These are phyloP conservation scores for Eucidaris tribuloides DNA, from an alignment of 35 echinoderm and acorn worm species.

Conservation along the genomic window DNA sequence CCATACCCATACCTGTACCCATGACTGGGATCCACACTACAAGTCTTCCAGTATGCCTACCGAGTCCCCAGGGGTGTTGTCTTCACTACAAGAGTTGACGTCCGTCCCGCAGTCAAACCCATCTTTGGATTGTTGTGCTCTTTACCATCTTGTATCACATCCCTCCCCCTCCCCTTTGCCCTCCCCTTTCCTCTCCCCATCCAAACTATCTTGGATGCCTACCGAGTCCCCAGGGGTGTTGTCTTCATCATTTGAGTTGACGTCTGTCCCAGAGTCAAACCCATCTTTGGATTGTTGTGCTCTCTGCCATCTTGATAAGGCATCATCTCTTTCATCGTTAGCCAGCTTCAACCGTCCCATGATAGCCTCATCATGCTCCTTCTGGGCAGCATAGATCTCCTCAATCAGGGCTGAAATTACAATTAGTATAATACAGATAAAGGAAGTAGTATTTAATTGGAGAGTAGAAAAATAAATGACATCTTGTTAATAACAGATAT, in stretches of 20 bases:
- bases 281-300: constrained; percentile 57
- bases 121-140: constrained; percentile 63
- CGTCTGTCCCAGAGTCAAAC: constrained; percentile 90
- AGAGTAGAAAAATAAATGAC: too few relatives aligned
- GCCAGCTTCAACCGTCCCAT: constrained; percentile 78
- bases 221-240: constrained; percentile 25
- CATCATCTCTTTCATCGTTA: constrained; percentile 98
- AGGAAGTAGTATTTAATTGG: too few relatives aligned
- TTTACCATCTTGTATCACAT: too few relatives aligned
- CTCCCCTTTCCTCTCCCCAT: too few relatives aligned
- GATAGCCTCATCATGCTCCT: constrained; percentile 80
- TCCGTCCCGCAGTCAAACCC: constrained; percentile 89
- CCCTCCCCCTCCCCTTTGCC: too few relatives aligned
- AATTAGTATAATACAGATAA: neutral
- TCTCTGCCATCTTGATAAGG: constrained; percentile 52
- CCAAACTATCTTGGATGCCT: neutral
- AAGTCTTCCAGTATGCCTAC: too few relatives aligned
- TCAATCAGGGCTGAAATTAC: constrained; percentile 70
- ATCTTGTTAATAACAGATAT: too few relatives aligned
- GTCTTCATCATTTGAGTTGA: constrained; percentile 74
- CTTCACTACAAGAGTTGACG: constrained; percentile 69
- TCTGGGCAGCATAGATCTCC: constrained; percentile 92
- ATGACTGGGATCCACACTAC: too few relatives aligned
- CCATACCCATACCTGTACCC: too few relatives aligned
- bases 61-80: constrained; percentile 16